Percentiles rank a stretch among this genome's conserved stretches.
Evolutionary conservation across 2,797 vertebrate species (phyloP).

Genomic region (Petrocephalus sullivani): DNA sequence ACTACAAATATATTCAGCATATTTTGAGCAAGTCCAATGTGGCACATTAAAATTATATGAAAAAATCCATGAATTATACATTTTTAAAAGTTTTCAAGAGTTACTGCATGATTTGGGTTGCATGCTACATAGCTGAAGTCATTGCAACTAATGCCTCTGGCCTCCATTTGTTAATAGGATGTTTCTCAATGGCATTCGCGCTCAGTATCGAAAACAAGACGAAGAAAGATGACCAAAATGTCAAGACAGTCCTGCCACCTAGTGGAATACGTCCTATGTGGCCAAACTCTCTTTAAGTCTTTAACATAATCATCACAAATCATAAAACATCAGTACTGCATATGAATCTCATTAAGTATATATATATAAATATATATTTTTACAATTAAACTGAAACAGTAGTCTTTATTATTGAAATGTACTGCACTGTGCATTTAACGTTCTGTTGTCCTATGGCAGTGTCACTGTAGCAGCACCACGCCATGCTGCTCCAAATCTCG

Average conservation of each 20-base stretch:
- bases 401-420: neutral
- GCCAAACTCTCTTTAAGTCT: neutral
- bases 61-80: neutral
- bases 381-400: neutral
- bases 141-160: neutral
- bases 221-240: neutral
- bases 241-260: conserved; percentile 12
- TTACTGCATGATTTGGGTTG: neutral
- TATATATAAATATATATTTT: neutral
- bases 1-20: neutral
- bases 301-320: neutral
- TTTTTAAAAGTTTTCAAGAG: neutral
- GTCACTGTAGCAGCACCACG: neutral
- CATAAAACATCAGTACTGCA: neutral
- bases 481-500: neutral
- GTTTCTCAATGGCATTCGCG: neutral
- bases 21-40: neutral
- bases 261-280: conserved; percentile 4
- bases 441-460: neutral
- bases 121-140: neutral
- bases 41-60: neutral
- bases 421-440: neutral
- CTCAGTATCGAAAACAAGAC: neutral
- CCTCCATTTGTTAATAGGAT: neutral
- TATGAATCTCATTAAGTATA: neutral